Percentiles rank a stretch among this genome's conserved stretches.
Conservation (phyloP, 2,113 vertebrate species). For the Tenrec ecaudatus region DNA sequence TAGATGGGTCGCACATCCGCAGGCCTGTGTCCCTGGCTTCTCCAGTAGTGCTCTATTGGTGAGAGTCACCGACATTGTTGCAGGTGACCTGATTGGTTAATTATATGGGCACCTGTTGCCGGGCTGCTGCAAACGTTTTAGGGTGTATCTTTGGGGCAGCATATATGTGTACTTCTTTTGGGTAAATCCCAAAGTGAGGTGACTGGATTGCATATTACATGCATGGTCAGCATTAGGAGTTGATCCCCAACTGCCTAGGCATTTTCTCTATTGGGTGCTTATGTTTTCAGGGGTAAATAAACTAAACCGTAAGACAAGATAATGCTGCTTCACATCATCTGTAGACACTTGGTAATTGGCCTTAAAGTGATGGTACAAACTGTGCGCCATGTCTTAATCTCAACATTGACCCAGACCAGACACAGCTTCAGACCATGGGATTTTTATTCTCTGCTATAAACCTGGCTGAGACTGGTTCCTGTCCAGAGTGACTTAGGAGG, state of each 20-base stretch:
- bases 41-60: too few relatives aligned
- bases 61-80: background rate
- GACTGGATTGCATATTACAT: background rate
- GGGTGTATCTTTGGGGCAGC: background rate
- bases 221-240: background rate
- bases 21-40: slow-evolving; percentile 18
- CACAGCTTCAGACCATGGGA: background rate
- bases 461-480: background rate
- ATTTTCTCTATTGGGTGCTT: background rate
- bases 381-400: background rate
- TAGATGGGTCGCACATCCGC: background rate
- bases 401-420: slow-evolving; percentile 1
- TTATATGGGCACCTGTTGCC: background rate
- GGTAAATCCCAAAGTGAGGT: background rate
- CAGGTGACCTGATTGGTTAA: background rate
- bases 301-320: background rate
- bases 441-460: background rate
- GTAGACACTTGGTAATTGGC: slow-evolving; percentile 21
- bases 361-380: slow-evolving; percentile 35
- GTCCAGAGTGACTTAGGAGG: background rate
- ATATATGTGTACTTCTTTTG: background rate
- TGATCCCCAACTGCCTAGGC: background rate
- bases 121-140: background rate
- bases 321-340: slow-evolving; percentile 39
- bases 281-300: slow-evolving; percentile 47